Evolutionary conservation across 2,113 vertebrate species (phyloP).

Genomic region (Numenius arquata): DNA sequence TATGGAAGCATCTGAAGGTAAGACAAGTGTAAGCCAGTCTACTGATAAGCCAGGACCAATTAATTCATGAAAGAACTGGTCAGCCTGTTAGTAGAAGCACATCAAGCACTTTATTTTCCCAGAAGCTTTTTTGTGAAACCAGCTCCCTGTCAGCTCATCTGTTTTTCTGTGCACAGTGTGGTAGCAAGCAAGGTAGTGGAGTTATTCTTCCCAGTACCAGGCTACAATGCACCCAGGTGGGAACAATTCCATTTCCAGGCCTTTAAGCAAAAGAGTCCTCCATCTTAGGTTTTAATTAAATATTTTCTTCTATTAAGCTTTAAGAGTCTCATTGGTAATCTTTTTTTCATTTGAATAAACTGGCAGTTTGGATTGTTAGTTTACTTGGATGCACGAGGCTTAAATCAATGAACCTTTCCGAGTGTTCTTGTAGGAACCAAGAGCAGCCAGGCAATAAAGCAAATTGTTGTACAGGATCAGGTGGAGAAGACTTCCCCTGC

Average conservation of each 20-base stretch:
- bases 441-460: not conserved
- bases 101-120: not conserved
- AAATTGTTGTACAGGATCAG: not conserved
- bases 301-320: not conserved
- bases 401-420: not conserved
- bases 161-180: fast-evolving
- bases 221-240: not conserved
- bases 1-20: not conserved
- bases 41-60: not conserved
- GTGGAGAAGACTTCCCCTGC: not conserved
- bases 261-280: not conserved
- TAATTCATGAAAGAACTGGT: not conserved
- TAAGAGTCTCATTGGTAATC: not conserved
- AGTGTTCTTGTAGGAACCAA: not conserved
- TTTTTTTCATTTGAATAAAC: not conserved
- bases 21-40: not conserved
- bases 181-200: not conserved
- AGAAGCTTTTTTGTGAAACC: not conserved
- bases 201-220: not conserved
- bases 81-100: not conserved
- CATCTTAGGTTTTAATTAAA: not conserved
- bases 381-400: not conserved
- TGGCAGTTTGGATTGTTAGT: not conserved
- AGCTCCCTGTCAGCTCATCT: not conserved
- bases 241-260: not conserved